phyloP scores from a whole-genome alignment of 2,797 vertebrate species.

The Leuciscus waleckii region DNA sequence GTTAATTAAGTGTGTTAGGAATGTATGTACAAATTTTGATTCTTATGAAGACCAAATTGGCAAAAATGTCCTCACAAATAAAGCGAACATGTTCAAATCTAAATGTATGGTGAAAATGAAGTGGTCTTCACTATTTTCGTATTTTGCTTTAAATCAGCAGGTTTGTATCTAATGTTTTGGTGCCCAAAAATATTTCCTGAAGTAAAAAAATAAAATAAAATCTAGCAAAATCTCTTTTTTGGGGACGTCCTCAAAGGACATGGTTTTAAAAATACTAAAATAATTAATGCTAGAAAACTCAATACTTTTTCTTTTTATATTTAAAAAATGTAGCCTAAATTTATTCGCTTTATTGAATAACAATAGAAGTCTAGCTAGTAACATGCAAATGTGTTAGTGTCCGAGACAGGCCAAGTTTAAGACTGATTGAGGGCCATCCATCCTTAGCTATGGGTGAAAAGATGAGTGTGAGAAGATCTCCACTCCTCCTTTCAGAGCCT shows the following conservation, averaged over 20 bases:
- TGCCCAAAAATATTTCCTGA: background rate
- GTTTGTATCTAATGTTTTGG: background rate
- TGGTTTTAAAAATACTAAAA: background rate
- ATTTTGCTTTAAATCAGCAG: background rate
- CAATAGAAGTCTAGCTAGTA: background rate
- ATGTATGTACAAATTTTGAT: background rate
- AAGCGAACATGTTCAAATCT: background rate
- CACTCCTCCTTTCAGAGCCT: constrained; percentile 64
- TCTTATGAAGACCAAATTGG: background rate
- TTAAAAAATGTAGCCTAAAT: background rate
- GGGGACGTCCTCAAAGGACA: background rate
- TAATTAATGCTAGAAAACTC: background rate
- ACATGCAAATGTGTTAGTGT: constrained; percentile 25
- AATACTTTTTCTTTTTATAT: background rate
- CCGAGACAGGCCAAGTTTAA: constrained; percentile 50
- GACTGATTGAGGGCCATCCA: constrained; percentile 67
- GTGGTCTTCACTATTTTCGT: background rate
- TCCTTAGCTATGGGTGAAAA: constrained; percentile 62
- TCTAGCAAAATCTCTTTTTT: too few relatives aligned
- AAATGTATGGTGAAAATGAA: background rate
- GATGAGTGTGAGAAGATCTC: constrained; percentile 63
- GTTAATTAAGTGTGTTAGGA: background rate
- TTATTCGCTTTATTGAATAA: background rate
- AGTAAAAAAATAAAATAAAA: background rate
- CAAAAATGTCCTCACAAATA: background rate